These are phyloP conservation scores for Colletes latitarsis DNA, from an alignment of 1,140 invertebrate genomes.

Conservation along the genomic window DNA sequence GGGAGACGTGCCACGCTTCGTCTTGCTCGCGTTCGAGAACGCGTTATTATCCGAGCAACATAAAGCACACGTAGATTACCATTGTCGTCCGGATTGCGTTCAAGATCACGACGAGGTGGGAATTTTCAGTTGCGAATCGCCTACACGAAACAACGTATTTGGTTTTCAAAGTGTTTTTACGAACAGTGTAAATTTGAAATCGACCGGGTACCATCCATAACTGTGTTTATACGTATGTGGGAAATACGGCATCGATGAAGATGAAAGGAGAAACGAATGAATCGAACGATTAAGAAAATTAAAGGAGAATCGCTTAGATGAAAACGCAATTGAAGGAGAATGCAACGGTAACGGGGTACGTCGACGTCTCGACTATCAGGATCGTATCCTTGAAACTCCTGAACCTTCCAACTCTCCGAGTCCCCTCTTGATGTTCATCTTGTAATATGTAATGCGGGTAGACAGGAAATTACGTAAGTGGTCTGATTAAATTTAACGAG, in stretches of 20 bases:
- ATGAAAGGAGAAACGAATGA: too few relatives aligned
- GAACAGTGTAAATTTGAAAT: too few relatives aligned
- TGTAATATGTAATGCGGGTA: constrained; percentile 12
- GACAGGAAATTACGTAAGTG: constrained; percentile 12
- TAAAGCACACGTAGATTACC: neutral
- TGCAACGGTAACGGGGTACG: neutral
- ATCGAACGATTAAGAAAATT: too few relatives aligned
- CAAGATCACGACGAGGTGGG: neutral
- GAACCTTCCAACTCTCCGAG: neutral
- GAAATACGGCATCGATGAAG: too few relatives aligned
- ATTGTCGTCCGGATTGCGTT: neutral
- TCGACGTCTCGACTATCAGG: neutral
- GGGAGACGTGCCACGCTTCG: too few relatives aligned
- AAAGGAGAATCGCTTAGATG: too few relatives aligned
- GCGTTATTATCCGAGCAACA: constrained; percentile 10
- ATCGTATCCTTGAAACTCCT: constrained; percentile 2
- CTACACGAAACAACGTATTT: constrained; percentile 37
- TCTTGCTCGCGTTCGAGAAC: too few relatives aligned
- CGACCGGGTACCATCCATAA: too few relatives aligned
- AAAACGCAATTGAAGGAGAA: neutral
- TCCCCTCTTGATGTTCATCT: constrained; percentile 1
- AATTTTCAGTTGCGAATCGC: constrained; percentile 34
- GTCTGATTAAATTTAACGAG: constrained; percentile 9
- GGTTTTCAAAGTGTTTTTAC: too few relatives aligned
- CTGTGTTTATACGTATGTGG: too few relatives aligned